Base-by-base conservation (phyloP, 2,113 vertebrate species). In the Colinus virginianus region DNA sequence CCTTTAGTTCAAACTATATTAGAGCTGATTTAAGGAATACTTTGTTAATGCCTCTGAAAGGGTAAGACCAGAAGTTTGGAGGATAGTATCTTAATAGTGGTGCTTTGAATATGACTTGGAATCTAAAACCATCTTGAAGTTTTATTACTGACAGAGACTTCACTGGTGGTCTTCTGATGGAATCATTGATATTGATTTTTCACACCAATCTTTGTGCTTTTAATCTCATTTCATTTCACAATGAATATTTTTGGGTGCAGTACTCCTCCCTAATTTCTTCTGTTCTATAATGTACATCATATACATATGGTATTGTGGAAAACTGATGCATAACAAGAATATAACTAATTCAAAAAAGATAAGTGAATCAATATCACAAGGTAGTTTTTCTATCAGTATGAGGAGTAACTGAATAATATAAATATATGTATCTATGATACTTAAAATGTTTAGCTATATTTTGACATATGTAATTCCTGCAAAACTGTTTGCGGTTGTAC, bases 191-290 rank as follows among this genome's bases (percentile, higher is more conserved):
- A 42, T 28, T 80, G 22, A 21, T n/a, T 64, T 78, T 48, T 20
- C 59, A 64, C 26, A 36, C 21, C 68, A 59, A 75, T 71, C 34
- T 79, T 25, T 22, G 9, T 30, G 6, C 25, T 86, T 80, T 69
- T 75, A 43, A 80, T 7, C 7, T 76, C 30, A 45, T 76, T 79
- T 92, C 30, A 28, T 36, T 79, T 84, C 55, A 82, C 19, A 30
- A 9, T 67, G 46, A 70, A 32, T 58, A 3, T 83, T 6, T 49
- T 79, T 40, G 16, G 49, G 4, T 28, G 75, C 13, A 75, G 2
- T 49, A 9, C 8, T 74, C 2, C 28, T 13, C 6, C 7, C 1
- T 0, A 9, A 2, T 9, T 6, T 3, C 49, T 34, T 36, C 19
- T 43, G 4, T 46, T 79, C 30, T 84, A 77, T 77, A 59, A 80